Base-by-base conservation (phyloP, 2,888 invertebrate genomes). In the Microdon myrmicae region DNA sequence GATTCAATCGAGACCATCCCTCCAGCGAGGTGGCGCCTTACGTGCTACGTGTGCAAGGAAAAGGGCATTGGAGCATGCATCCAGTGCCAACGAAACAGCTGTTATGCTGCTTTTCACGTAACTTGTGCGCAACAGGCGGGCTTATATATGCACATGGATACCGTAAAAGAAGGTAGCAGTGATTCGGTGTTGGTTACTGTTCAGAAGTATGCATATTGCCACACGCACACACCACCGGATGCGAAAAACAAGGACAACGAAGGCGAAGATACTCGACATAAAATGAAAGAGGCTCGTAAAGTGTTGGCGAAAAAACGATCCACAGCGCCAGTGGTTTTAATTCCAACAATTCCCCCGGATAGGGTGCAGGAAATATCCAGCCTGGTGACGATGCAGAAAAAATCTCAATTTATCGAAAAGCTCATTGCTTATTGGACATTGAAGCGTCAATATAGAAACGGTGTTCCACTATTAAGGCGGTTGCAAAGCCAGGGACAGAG, bases 81-180 rank as follows among this genome's bases (percentile, higher is more conserved):
- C 67, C 98, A 99, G 81, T 99, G 98, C 78, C 96, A 97, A 80
- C 92, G 95, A 74, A 90, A 89, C 71, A 96, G 92, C 79, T 97
- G 97, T 77, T 97, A 96, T 77, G 92, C 94, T 5, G 97, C 98
- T 1, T 99, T 99, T 81, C 99, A 99, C 79, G 99, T 99, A 2
- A 99, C 99, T 0, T 99, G 99, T 80, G 99, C 98, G 0, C 96
- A 97, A 78, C 94, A 93, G 75, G 96, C 96, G 14, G 86, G 87
- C 1, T 83, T 99, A 1, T 92, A 92, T 74, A 96, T 96, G 96
- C 92, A 94, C 74, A 96, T 98, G 90, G 93, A 96, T 74, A 95
- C 96, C 0, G 91, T 95, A 0, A 86, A 88, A 71, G 76, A 78
- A 43, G 77, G 75, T 19, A 75, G 82, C 41, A 86, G 88, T 72